Conservation (phyloP, 2,113 vertebrate genomes). For the Butastur rufipennis region DNA sequence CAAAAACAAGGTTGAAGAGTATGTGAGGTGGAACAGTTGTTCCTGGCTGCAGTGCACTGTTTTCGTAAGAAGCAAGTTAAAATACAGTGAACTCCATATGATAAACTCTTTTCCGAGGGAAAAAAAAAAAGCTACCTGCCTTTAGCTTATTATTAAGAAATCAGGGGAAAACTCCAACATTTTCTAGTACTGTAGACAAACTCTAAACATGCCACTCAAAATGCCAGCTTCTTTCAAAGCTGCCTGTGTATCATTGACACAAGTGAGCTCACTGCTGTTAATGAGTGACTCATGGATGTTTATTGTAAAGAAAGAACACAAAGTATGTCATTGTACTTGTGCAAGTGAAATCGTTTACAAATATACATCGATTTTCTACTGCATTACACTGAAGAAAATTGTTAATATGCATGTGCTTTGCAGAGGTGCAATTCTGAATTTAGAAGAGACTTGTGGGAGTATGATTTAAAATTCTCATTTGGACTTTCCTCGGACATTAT, state of each 20-base stretch:
- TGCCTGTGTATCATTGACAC: neutral
- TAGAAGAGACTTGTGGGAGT: neutral
- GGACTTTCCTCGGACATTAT: neutral
- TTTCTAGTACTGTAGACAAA: neutral
- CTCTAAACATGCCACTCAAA: neutral
- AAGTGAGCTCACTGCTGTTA: neutral
- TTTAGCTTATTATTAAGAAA: neutral
- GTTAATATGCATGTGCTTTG: neutral
- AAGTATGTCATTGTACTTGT: neutral
- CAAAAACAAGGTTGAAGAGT: neutral
- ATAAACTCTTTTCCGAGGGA: neutral
- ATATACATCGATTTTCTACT: neutral
- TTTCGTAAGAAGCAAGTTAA: neutral
- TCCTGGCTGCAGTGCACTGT: neutral
- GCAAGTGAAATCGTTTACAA: neutral
- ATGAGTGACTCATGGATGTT: conserved; percentile 39
- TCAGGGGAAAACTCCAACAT: neutral
- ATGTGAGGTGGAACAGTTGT: neutral
- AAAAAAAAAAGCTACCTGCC: neutral
- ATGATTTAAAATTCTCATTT: neutral
- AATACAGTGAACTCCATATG: neutral
- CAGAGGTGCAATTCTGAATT: neutral
- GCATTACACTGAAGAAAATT: neutral
- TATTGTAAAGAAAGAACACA: neutral
- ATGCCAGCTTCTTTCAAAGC: neutral